These are phyloP conservation scores for Standfussiana lucernea DNA, from an alignment of 2,888 invertebrate genomes.

Conservation along the genomic window DNA sequence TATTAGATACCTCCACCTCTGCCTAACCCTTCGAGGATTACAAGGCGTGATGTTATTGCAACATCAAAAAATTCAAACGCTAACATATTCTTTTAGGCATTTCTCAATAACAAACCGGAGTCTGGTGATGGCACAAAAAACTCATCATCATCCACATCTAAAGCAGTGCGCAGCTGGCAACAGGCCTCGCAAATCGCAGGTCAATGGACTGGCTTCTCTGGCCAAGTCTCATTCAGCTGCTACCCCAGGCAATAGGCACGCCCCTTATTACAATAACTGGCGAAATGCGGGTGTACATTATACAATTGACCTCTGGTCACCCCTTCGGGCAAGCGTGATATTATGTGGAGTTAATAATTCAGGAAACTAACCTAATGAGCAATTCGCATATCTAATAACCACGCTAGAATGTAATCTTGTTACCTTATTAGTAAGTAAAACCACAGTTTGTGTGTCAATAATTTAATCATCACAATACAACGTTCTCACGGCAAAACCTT, in stretches of 20 bases:
- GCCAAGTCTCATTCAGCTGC: neutral
- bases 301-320: constrained; percentile 14
- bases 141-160: neutral
- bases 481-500: constrained; percentile 65
- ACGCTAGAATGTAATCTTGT: constrained; percentile 40
- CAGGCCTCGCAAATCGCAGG: neutral
- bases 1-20: too few species aligned
- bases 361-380: constrained; percentile 39
- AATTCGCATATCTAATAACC: constrained; percentile 16
- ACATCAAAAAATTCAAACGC: neutral
- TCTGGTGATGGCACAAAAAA: neutral
- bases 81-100: neutral
- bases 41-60: neutral
- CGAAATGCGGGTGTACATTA: neutral
- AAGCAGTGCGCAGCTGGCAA: neutral
- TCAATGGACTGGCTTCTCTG: neutral
- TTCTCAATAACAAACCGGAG: neutral
- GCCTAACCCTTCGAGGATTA: too few species aligned
- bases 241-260: neutral
- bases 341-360: constrained; percentile 4
- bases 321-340: too few species aligned
- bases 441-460: constrained; percentile 60
- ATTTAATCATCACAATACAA: constrained; percentile 62
- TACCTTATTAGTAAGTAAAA: constrained; percentile 56
- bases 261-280: neutral